These are phyloP conservation scores for Corynorhinus townsendii DNA, from an alignment of 2,113 vertebrate genomes.

Conservation along the genomic window DNA sequence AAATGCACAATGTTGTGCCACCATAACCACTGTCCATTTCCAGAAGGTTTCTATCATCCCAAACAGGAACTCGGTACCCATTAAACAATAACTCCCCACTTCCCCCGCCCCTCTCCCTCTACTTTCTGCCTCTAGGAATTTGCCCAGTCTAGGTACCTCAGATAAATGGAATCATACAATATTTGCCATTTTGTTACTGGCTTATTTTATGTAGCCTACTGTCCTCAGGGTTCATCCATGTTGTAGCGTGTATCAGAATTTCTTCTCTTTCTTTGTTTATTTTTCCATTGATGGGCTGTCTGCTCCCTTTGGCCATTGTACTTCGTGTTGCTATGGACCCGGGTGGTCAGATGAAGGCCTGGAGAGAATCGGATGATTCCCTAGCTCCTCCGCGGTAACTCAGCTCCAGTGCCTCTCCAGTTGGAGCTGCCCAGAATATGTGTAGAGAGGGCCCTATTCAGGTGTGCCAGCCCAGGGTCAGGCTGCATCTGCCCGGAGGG, in stretches of 20 bases:
- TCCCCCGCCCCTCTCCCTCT: not conserved
- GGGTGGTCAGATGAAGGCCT: not conserved
- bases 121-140: not conserved
- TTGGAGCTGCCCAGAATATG: not conserved
- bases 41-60: not conserved
- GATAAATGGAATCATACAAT: not conserved
- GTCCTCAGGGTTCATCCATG: not conserved
- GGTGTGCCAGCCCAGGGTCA: not conserved
- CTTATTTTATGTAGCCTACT: not conserved
- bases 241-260: not conserved
- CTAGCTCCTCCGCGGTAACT: not conserved
- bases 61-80: not conserved
- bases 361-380: not conserved
- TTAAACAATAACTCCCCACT: not conserved
- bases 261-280: not conserved
- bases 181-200: not conserved
- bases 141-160: not conserved
- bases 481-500: not conserved
- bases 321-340: not conserved
- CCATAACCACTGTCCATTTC: not conserved
- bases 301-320: not conserved
- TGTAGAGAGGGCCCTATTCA: too few species aligned
- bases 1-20: not conserved
- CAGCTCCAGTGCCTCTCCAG: not conserved
- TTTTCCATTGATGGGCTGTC: not conserved